phyloP scores from a whole-genome alignment of 2,888 invertebrate genomes.

The Drymonia ruficornis region DNA sequence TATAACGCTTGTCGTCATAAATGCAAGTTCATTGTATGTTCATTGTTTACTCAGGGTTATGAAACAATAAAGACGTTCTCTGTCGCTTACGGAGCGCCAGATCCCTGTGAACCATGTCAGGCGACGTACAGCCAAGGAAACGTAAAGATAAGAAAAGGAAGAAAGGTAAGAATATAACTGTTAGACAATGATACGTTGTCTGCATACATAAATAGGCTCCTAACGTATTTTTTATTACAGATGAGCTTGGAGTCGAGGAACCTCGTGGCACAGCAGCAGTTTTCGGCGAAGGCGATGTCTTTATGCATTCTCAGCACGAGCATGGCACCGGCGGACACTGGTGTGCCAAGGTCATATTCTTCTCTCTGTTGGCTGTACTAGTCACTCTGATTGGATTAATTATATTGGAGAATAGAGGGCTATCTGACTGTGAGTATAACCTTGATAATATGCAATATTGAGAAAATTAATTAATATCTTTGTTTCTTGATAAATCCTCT shows the following conservation, averaged over 20 bases:
- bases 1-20: constrained; percentile 48
- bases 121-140: constrained; percentile 94
- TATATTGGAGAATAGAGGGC: constrained; percentile 91
- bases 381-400: constrained; percentile 90
- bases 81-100: constrained; percentile 75
- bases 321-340: constrained; percentile 92
- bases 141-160: constrained; percentile 93
- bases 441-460: background rate
- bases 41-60: constrained; percentile 81
- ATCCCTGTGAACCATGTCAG: constrained; percentile 88
- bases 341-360: constrained; percentile 94
- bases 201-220: constrained; percentile 17
- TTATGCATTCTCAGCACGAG: constrained; percentile 91
- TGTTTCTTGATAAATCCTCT: too few species aligned
- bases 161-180: constrained; percentile 86
- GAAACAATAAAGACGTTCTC: constrained; percentile 74
- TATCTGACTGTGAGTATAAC: constrained; percentile 89
- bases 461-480: background rate
- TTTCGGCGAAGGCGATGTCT: constrained; percentile 87
- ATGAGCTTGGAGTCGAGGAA: constrained; percentile 77
- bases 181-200: constrained; percentile 14
- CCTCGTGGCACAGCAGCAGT: constrained; percentile 77
- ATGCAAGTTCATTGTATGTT: constrained; percentile 61
- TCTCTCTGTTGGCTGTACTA: constrained; percentile 89
- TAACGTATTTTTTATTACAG: constrained; percentile 50